Percentiles rank a stretch among this genome's conserved stretches.
Conservation (phyloP, 2,113 vertebrate species). For the Glaucomys volans region DNA sequence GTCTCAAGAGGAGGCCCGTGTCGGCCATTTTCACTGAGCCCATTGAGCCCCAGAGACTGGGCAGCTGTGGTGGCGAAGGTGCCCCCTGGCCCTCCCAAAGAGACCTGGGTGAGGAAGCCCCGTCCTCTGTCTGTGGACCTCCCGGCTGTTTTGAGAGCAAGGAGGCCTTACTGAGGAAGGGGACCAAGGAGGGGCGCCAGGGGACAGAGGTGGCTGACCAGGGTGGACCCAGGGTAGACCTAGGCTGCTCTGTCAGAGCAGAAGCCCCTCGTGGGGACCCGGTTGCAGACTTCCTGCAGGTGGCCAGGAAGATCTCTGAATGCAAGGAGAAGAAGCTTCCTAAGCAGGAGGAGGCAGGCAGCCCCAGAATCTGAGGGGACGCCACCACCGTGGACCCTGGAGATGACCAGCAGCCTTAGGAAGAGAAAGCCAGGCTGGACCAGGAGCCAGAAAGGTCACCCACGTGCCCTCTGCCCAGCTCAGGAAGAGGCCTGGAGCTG, state of each 20-base stretch:
- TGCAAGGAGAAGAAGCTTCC: slow-evolving; percentile 30
- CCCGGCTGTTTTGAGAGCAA: slow-evolving; percentile 86
- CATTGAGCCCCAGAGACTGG: slow-evolving; percentile 68
- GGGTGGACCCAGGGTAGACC: slow-evolving; percentile 19
- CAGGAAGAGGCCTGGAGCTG: slow-evolving; percentile 64
- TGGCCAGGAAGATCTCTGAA: neutral
- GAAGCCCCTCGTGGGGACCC: slow-evolving; percentile 16
- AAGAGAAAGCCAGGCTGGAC: slow-evolving; percentile 23
- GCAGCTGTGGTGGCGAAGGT: neutral
- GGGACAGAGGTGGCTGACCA: neutral
- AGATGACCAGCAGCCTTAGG: slow-evolving; percentile 36
- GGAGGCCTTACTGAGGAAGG: slow-evolving; percentile 78
- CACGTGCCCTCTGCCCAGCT: neutral
- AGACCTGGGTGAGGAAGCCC: slow-evolving; percentile 83
- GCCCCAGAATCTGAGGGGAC: neutral
- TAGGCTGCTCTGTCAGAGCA: neutral
- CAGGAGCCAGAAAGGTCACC: neutral
- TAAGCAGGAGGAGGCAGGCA: neutral
- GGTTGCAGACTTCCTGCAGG: slow-evolving; percentile 9
- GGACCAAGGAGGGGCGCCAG: slow-evolving; percentile 64
- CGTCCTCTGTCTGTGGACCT: slow-evolving; percentile 88
- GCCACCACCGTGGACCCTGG: rapidly evolving
- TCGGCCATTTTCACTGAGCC: slow-evolving; percentile 85
- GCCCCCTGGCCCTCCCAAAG: slow-evolving; percentile 72
- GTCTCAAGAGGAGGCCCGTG: slow-evolving; percentile 82